Base-by-base conservation (phyloP, 2,113 vertebrate species). In the Athene noctua region DNA sequence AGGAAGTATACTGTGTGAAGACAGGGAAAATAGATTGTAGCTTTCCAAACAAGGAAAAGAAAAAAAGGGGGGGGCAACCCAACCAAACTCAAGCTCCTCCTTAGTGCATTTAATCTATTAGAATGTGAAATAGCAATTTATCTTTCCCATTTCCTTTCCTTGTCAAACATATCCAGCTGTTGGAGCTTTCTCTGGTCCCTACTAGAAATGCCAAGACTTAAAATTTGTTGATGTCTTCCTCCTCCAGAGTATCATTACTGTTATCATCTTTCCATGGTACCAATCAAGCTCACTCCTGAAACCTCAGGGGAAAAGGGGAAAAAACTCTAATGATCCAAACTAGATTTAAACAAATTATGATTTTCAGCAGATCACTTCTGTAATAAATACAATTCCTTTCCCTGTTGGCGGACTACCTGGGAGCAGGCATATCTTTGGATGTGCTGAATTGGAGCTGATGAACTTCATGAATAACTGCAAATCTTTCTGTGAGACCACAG, bases 141-240 rank as follows among this genome's bases (percentile, higher is more conserved):
- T 96, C 95, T 94, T 97, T 73, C 44, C 89, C 30, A 8, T 96
- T 97, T 97, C 94, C 94, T 96, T 95, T 94, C 59, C 81, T 90
- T 91, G 81, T 93, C 95, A 97, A 92, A 95, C 87, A 91, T 73
- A 91, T 58, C 78, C 93, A 95, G 94, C 93, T 95, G 94, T 90
- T 96, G 92, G 93, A 95, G 63, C 67, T 96, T 95, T 95, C 90
- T 74, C 62, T 92, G 59, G 47, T 88, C 71, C 61, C 38, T 80
- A 4, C 47, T 73, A 66, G 38, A 85, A 94, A 95, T 92, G 84
- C 65, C 86, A 94, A 34, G 66, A 63, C 78, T 77, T 81, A 18
- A 85, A 88, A 92, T 91, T 52, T 74, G 74, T 87, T 79, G 47
- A 32, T 83, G 22, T 78, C 49, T 21, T 86, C 22, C 38, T 91